A percentile compares a stretch with the other conserved stretches of the same genome.
phyloP scores from a whole-genome alignment of 2,888 invertebrate genomes.

The Machimus atricapillus region DNA sequence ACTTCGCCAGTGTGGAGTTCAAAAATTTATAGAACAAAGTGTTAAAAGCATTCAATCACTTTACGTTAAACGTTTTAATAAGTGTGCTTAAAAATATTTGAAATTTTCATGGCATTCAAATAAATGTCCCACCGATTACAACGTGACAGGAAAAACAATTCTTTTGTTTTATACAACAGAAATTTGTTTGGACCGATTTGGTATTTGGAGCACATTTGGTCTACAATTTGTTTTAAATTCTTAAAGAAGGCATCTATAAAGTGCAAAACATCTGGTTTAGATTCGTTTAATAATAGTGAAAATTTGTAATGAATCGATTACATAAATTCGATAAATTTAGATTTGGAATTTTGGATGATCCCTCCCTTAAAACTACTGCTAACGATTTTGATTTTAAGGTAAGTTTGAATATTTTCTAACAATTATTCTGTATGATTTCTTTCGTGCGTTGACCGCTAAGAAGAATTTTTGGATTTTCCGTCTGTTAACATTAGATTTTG shows the following conservation, averaged over 20 bases:
- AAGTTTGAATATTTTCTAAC: background rate
- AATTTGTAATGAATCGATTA: background rate
- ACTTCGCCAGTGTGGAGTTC: background rate
- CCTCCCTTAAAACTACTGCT: conserved; percentile 50
- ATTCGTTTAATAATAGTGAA: background rate
- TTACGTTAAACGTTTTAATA: background rate
- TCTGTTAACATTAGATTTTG: background rate
- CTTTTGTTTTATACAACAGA: background rate
- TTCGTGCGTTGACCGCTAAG: background rate
- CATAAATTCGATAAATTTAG: conserved; percentile 45
- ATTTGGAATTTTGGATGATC: conserved; percentile 50
- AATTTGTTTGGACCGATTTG: background rate
- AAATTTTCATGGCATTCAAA: background rate
- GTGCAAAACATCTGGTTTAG: background rate
- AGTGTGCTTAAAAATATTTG: background rate
- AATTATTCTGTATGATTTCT: background rate
- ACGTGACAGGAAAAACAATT: background rate
- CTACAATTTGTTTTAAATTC: background rate
- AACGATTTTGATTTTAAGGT: conserved; percentile 53
- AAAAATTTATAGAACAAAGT: background rate
- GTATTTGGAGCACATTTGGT: background rate
- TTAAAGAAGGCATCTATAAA: background rate
- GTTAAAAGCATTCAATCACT: background rate
- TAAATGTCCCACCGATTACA: background rate
- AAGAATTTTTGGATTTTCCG: background rate